These are phyloP conservation scores for Amphiduros pacificus DNA, from an alignment of 2,888 invertebrate genomes.

Conservation along the genomic window DNA sequence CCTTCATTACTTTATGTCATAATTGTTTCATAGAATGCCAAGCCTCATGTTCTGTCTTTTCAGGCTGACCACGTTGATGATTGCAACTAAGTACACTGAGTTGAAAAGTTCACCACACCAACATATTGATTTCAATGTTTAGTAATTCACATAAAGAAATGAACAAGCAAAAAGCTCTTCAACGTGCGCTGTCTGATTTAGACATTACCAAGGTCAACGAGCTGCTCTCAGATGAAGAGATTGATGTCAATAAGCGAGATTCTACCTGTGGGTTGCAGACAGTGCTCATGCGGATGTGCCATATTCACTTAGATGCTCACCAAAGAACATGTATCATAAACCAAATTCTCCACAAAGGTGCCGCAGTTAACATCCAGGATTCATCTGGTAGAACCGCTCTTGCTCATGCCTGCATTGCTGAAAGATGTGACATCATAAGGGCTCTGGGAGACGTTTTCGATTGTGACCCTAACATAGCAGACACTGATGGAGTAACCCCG, in stretches of 20 bases:
- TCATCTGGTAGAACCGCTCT: slow-evolving; percentile 39
- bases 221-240: not conserved
- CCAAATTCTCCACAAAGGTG: slow-evolving; percentile 29
- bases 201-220: slow-evolving; percentile 4
- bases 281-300: slow-evolving; percentile 41
- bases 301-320: slow-evolving; percentile 30
- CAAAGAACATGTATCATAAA: slow-evolving; percentile 29
- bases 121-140: too few species aligned
- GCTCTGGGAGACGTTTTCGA: slow-evolving; percentile 33
- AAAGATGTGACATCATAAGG: slow-evolving; percentile 32
- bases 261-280: slow-evolving; percentile 41
- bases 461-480: slow-evolving; percentile 34
- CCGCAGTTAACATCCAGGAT: slow-evolving; percentile 40
- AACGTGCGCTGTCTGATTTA: slow-evolving; percentile 7
- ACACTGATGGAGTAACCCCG: slow-evolving; percentile 41
- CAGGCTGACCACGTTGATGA: too few species aligned
- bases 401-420: slow-evolving; percentile 44
- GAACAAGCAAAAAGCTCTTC: slow-evolving; percentile 9
- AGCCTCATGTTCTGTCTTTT: too few species aligned
- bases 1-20: too few species aligned
- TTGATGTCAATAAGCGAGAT: slow-evolving; percentile 38
- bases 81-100: too few species aligned
- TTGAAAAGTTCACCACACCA: too few species aligned
- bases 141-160: too few species aligned
- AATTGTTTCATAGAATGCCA: too few species aligned